Evolutionary conservation across 2,888 invertebrate genomes (phyloP).

Genomic region (Drosophila ezoana): DNA sequence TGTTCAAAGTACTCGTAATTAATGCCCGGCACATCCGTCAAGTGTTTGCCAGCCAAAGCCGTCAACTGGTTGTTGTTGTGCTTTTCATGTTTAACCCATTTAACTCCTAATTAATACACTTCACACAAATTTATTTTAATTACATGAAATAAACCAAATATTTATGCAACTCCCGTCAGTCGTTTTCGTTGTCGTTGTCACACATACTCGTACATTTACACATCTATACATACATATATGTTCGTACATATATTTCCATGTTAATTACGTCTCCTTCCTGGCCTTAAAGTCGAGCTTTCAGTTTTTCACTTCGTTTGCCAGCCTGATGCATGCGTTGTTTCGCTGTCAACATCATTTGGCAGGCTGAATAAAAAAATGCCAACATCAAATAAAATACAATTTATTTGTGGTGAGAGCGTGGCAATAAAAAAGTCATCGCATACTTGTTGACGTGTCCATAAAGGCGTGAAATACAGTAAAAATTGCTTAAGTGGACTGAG

Average conservation of each 20-base stretch:
- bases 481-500: conserved; percentile 40
- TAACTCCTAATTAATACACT: conserved; percentile 80
- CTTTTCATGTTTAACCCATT: conserved; percentile 72
- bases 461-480: conserved; percentile 53
- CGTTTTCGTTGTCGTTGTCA: conserved; percentile 26
- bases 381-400: conserved; percentile 72
- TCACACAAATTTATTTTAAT: conserved; percentile 78
- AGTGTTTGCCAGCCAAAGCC: conserved; percentile 32
- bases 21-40: conserved; percentile 58
- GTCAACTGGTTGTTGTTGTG: conserved; percentile 28
- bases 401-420: conserved; percentile 59
- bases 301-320: conserved; percentile 17
- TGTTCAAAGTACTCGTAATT: conserved; percentile 57
- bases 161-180: conserved; percentile 66
- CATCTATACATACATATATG: not conserved
- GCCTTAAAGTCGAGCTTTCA: conserved; percentile 28
- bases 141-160: conserved; percentile 78
- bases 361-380: conserved; percentile 48
- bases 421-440: conserved; percentile 62
- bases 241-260: conserved; percentile 41
- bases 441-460: conserved; percentile 52
- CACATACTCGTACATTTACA: not conserved
- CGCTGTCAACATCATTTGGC: conserved; percentile 76
- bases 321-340: conserved; percentile 48
- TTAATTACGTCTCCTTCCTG: conserved; percentile 64